phyloP scores from a whole-genome alignment of 1,140 invertebrate genomes.

The Andrena cerasifolii region DNA sequence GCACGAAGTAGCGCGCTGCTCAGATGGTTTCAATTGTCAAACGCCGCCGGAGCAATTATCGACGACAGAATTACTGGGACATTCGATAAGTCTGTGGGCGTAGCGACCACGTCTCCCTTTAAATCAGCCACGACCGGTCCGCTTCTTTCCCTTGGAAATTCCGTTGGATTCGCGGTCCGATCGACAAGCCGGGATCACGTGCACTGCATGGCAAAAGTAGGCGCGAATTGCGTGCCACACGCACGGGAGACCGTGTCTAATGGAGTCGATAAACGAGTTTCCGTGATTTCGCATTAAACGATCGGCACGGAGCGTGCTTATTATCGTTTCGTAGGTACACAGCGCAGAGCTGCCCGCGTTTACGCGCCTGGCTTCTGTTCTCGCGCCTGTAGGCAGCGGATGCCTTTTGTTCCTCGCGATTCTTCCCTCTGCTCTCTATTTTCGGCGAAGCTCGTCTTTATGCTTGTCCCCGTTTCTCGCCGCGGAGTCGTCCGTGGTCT shows the following conservation, averaged over 20 bases:
- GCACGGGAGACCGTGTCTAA: not conserved
- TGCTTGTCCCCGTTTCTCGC: constrained; percentile 3
- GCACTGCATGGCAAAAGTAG: constrained; percentile 38
- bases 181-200: no score
- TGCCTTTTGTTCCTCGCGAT: no score
- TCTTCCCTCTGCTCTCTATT: no score
- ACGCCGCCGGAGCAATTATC: not conserved
- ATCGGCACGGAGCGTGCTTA: constrained; percentile 13
- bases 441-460: not conserved
- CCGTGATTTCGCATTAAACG: constrained; percentile 51
- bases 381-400: no score
- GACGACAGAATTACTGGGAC: not conserved
- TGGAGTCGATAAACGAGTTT: constrained; percentile 44
- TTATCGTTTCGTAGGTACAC: constrained; percentile 24
- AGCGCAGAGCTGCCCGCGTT: no score
- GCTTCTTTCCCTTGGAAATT: no score
- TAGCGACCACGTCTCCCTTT: no score
- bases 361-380: no score
- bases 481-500: constrained; percentile 4
- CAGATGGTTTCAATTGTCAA: not conserved
- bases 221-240: constrained; percentile 31
- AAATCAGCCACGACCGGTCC: no score
- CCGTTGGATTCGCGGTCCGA: no score
- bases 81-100: not conserved
- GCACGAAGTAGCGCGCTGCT: not conserved